Evolutionary conservation across 2,113 vertebrate species (phyloP), one percentile per base, ranked within the genome.

Genomic region (Callionymus lyra): DNA sequence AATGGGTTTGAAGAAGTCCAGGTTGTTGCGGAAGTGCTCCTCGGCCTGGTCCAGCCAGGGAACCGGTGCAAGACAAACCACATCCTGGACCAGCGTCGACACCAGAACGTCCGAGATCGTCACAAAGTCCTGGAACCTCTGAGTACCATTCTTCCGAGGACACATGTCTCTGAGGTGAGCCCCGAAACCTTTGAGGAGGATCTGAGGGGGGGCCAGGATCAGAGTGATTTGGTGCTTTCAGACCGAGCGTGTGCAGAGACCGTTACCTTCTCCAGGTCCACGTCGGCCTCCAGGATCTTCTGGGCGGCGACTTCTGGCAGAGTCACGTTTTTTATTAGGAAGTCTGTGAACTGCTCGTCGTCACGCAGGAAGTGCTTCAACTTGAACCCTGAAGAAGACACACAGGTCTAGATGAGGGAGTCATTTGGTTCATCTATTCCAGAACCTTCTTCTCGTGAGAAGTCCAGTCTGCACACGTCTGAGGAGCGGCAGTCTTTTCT

Each of bases 311-410:
- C 35, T 12, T 72, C 62, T 2, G 90, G 63, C 50, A 97, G 45
- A 11, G 89, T 89, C 6, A 83, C 59, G 35, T 95, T 92, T 3
- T 53, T 65, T 41, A 32, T 48, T 34, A 98, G 87, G 58, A 98
- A 97, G 27, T 56, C 65, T 16, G 91, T 88, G 58, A 98, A 81
- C 0, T 86, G 92, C 76, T 97, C 94, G 1, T 91, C 83, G 65
- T 91, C 87, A 52, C 68, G 60, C 53, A 98, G 84, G 72, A 96
- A 96, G 79, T 97, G 86, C 61, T 79, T 87, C 67, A 98, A 67
- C 68, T 85, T 92, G 72, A 97, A 80, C 47, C 84, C 95, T 47
- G 13, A 10, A 38, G 18, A 2, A n/a, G 11, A 18, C 41, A 16
- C 21, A 34, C 1, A 16, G n/a, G n/a, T n/a, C n/a, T n/a, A n/a